Conservation (phyloP, 2,797 vertebrate genomes). For the Brachyrhaphis roseni region DNA sequence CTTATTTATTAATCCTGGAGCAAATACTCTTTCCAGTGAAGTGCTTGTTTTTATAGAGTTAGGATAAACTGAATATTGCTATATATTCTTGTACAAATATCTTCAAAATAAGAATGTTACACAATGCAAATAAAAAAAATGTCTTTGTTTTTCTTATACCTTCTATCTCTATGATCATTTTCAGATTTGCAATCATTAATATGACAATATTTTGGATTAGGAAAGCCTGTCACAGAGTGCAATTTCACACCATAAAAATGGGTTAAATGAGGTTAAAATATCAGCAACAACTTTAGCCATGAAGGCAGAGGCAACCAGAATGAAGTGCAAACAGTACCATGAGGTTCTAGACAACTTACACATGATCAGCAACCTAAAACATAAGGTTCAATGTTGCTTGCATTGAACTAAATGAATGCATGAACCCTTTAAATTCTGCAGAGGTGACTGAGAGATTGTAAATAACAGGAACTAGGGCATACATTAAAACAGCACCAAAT, state of each 20-base stretch:
- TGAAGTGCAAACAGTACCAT: not conserved
- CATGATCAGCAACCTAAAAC: not conserved
- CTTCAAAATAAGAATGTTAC: not conserved
- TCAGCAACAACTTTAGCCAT: not conserved
- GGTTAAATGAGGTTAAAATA: not conserved
- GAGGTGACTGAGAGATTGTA: not conserved
- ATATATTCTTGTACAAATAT: not conserved
- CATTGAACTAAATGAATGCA: not conserved
- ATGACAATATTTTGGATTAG: not conserved
- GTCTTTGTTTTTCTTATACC: not conserved
- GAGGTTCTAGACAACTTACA: not conserved
- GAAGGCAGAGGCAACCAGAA: not conserved
- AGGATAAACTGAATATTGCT: not conserved
- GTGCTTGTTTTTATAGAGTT: not conserved
- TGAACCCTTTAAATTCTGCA: not conserved
- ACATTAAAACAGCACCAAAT: not conserved
- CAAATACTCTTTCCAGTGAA: not conserved
- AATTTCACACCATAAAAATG: not conserved
- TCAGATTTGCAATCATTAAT: not conserved
- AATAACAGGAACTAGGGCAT: not conserved
- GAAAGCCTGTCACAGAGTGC: not conserved
- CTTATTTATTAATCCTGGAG: not conserved
- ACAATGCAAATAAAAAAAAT: not conserved
- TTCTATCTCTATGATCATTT: not conserved
- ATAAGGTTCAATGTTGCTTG: not conserved